These are phyloP conservation scores for Sthenelais limicola DNA, from an alignment of 2,888 invertebrate genomes.

Conservation along the genomic window DNA sequence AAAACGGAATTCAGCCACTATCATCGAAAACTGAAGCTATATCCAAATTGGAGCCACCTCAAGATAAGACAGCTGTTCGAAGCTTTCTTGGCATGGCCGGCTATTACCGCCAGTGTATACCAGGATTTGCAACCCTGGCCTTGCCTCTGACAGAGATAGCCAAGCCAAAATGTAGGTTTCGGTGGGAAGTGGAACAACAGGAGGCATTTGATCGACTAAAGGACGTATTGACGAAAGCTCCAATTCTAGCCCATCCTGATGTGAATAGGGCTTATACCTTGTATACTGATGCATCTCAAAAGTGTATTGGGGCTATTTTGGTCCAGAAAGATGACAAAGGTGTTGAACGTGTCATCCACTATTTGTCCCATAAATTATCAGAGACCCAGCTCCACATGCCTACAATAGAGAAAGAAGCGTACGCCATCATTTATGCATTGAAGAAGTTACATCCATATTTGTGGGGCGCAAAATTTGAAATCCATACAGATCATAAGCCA, in stretches of 20 bases:
- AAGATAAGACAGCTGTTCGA: neutral
- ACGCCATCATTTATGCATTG: slow-evolving; percentile 30
- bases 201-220: slow-evolving; percentile 28
- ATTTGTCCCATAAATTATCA: slow-evolving; percentile 12
- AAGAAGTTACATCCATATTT: slow-evolving; percentile 32
- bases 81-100: slow-evolving; percentile 37
- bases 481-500: slow-evolving; percentile 32
- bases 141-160: slow-evolving; percentile 16
- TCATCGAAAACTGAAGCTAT: slow-evolving; percentile 44
- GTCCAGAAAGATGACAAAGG: slow-evolving; percentile 22
- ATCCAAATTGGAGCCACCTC: slow-evolving; percentile 27
- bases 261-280: slow-evolving; percentile 15
- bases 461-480: slow-evolving; percentile 16
- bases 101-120: slow-evolving; percentile 36
- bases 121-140: slow-evolving; percentile 31
- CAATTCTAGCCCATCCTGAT: slow-evolving; percentile 4
- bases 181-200: slow-evolving; percentile 6
- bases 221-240: neutral
- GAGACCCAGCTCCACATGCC: neutral
- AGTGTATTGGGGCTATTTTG: slow-evolving; percentile 18
- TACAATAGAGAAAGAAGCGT: slow-evolving; percentile 30
- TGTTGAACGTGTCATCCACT: slow-evolving; percentile 21
- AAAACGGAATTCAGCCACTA: slow-evolving; percentile 42
- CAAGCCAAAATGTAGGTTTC: neutral
- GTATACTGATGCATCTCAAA: slow-evolving; percentile 22